These are phyloP conservation scores for Dasyornis broadbenti DNA, from an alignment of 2,113 vertebrate species.

Conservation along the genomic window DNA sequence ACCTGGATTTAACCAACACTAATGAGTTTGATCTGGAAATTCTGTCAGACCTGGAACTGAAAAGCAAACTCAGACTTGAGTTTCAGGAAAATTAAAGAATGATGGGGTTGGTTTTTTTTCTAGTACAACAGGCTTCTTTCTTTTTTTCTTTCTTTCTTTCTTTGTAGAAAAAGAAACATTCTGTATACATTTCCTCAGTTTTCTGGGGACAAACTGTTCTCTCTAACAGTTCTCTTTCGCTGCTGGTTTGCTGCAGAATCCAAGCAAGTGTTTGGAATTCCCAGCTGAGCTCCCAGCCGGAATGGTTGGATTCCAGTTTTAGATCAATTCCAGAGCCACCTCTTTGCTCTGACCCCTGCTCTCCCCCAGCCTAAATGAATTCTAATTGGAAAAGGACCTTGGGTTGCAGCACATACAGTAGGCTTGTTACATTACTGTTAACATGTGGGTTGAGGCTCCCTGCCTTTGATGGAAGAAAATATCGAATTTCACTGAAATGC, in stretches of 20 bases:
- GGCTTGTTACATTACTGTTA: slow-evolving; percentile 53
- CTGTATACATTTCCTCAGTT: not conserved
- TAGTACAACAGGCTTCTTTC: not conserved
- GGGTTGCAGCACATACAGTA: slow-evolving; percentile 12
- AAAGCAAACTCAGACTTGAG: not conserved
- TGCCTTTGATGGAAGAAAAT: slow-evolving; percentile 66
- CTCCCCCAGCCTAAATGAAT: not conserved
- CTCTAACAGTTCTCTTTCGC: not conserved
- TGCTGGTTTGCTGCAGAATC: not conserved
- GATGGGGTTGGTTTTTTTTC: not conserved
- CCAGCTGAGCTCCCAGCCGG: not conserved
- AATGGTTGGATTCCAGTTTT: slow-evolving; percentile 16
- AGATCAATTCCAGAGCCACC: slow-evolving; percentile 40
- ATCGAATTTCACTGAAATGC: slow-evolving; percentile 57
- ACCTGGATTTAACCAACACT: not conserved
- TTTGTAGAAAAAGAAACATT: not conserved
- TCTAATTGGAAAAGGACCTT: slow-evolving; percentile 50
- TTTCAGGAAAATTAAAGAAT: not conserved
- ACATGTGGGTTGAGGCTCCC: slow-evolving; percentile 50
- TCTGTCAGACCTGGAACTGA: not conserved
- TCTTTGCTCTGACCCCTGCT: slow-evolving; percentile 40
- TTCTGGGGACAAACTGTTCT: not conserved
- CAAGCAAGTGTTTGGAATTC: not conserved
- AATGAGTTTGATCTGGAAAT: not conserved
- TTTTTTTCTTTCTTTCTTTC: not conserved